These are phyloP conservation scores for Cyphomyrmex costatus DNA, from an alignment of 1,140 invertebrate genomes.

Conservation along the genomic window DNA sequence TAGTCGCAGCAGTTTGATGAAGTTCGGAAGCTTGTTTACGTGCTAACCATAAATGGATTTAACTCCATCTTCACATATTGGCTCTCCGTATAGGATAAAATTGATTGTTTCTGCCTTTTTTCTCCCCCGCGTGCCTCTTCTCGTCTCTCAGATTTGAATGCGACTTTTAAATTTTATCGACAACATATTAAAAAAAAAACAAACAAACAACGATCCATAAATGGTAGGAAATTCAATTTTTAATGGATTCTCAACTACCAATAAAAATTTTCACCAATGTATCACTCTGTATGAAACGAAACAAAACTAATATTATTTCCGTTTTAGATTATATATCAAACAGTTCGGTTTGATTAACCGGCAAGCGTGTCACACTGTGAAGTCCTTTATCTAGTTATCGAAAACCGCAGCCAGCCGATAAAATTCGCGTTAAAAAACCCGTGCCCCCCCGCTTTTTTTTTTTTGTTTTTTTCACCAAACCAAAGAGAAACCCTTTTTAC, in stretches of 20 bases:
- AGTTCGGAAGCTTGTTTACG: conserved; percentile 51
- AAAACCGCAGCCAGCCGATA: conserved; percentile 48
- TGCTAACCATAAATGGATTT: conserved; percentile 54
- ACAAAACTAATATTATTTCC: conserved; percentile 8
- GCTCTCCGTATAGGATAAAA: neutral
- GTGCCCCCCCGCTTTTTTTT: neutral
- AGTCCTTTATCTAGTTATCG: conserved; percentile 50
- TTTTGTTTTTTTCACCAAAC: too few species aligned
- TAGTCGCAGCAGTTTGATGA: conserved; percentile 54
- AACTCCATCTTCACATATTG: conserved; percentile 53
- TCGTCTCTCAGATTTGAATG: neutral
- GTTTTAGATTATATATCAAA: conserved; percentile 38
- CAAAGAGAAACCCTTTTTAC: conserved; percentile 51
- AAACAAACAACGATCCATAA: neutral
- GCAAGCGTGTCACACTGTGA: neutral
- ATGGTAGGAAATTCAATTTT: neutral
- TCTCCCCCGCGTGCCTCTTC: neutral
- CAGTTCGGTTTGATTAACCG: conserved; percentile 49
- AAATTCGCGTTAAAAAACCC: conserved; percentile 52
- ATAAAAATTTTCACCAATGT: neutral
- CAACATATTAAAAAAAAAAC: neutral
- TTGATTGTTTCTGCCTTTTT: neutral
- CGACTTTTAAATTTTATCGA: neutral
- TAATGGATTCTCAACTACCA: neutral
- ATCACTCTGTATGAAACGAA: neutral